phyloP scores from a whole-genome alignment of 2,113 vertebrate species.

The Haemorhous mexicanus region DNA sequence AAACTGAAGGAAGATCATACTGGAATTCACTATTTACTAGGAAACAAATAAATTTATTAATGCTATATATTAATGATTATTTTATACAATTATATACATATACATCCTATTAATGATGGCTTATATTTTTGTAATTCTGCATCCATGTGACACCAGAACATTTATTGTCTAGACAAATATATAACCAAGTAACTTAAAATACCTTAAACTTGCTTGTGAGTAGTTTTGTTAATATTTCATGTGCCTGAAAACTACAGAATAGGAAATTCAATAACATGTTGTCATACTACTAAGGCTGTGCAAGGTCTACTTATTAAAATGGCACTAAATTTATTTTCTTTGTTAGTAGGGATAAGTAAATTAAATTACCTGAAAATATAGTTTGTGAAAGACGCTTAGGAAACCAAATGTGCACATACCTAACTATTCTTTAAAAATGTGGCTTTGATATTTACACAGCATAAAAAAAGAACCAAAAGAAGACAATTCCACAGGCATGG shows the following conservation, averaged over 20 bases:
- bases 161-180: not conserved
- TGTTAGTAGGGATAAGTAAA: not conserved
- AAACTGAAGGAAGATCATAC: not conserved
- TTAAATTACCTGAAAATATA: not conserved
- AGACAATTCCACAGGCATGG: not conserved
- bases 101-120: not conserved
- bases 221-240: not conserved
- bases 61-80: not conserved
- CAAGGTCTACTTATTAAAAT: not conserved
- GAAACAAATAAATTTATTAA: not conserved
- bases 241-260: not conserved
- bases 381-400: not conserved
- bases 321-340: not conserved
- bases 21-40: not conserved
- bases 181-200: not conserved
- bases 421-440: not conserved
- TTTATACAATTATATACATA: not conserved
- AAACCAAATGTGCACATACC: not conserved
- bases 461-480: not conserved
- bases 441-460: not conserved
- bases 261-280: not conserved
- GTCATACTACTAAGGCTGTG: not conserved
- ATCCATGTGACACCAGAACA: not conserved
- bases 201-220: not conserved
- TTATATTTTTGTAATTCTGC: not conserved